Percentiles rank a stretch among this genome's conserved stretches.
Evolutionary conservation across 2,113 vertebrate species (phyloP).

Genomic region (Rhinoderma darwinii): DNA sequence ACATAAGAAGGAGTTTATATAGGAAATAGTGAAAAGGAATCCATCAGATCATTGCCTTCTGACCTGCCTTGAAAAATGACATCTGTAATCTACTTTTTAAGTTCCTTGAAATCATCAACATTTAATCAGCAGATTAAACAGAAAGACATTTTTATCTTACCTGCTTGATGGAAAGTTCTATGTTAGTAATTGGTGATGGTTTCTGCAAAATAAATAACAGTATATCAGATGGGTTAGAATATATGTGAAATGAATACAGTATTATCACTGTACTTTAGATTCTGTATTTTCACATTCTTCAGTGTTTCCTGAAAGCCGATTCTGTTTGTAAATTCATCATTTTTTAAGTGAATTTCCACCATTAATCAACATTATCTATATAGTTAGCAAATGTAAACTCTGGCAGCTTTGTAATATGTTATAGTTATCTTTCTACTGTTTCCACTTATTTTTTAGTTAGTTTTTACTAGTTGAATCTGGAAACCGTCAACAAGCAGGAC

Average conservation of each 20-base stretch:
- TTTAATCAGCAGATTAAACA: background rate
- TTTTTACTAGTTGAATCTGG: background rate
- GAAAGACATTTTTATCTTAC: constrained; percentile 69
- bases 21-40: background rate
- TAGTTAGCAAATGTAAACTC: background rate
- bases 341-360: too few species aligned
- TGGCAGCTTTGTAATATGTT: background rate
- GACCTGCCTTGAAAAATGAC: too few species aligned
- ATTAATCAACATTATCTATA: background rate
- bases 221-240: background rate
- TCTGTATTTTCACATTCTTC: background rate
- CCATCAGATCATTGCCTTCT: too few species aligned
- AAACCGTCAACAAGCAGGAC: background rate
- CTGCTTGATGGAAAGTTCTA: constrained; percentile 95
- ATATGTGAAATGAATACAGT: background rate
- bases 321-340: too few species aligned
- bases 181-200: constrained; percentile 81
- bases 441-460: background rate
- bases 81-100: too few species aligned
- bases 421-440: background rate
- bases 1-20: background rate
- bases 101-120: too few species aligned
- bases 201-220: constrained; percentile 71
- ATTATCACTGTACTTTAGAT: too few species aligned
- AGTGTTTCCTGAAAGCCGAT: too few species aligned